Base-by-base conservation (phyloP, 2,113 vertebrate species). In the Labrus mixtus region DNA sequence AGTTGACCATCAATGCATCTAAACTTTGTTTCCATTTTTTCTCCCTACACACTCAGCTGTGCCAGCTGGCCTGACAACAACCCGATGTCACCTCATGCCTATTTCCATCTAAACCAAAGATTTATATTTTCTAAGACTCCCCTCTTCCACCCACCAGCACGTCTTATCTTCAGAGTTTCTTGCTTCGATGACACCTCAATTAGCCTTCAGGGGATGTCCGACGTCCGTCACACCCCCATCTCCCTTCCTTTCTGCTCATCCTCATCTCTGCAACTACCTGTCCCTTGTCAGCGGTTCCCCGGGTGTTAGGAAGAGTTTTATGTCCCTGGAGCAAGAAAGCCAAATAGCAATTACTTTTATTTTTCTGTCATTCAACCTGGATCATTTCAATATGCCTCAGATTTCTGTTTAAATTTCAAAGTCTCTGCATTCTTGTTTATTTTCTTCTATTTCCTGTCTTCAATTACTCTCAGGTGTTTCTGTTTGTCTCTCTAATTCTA, bases 191-290 rank as follows among this genome's bases (percentile, higher is more conserved):
- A 93, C 85, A 92, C 89, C 83, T 92, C 93, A 85, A 87, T 94
- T 93, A 92, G 91, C 90, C 93, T 91, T 86, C 85, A 82, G 73
- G 78, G 84, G 51, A 89, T 45, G 43, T 86, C 79, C 77, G 43
- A 68, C 64, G 68, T 22, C 62, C 22, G 48, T 84, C 61, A 55
- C 72, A 63, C 76, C 76, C 43, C 7, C 13, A 4, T 56, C 37
- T 58, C 67, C 66, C 60, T 55, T 60, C 67, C 70, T 57, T 33
- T 22, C 68, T 48, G 17, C 54, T 62, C 43, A 58, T 68, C 54
- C 39, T 74, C 83, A 61, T 76, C 55, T 67, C 62, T 39, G 15
- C 72, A 48, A 66, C 68, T 20, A 10, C 73, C 57, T 77, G 65
- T 81, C 68, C 67, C 71, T 61, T 56, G 54, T 71, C 79, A 70